A percentile compares a stretch with the other conserved stretches of the same genome.
Evolutionary conservation across 2,113 vertebrate genomes (phyloP).

Genomic region (Alosa alosa): DNA sequence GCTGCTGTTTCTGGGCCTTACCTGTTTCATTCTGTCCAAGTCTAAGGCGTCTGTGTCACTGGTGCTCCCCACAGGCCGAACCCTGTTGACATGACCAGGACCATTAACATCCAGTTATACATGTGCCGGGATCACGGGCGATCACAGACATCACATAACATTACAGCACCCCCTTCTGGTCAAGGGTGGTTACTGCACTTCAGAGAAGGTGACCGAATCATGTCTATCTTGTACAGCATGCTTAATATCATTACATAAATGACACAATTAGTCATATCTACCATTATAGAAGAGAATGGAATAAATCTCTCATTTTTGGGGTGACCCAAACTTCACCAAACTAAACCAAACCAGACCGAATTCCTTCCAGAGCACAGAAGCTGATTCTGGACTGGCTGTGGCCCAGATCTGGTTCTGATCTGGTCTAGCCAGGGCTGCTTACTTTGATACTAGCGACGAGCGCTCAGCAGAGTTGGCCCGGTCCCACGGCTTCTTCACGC

Average conservation of each 20-base stretch:
- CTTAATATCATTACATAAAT: neutral
- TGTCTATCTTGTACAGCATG: neutral
- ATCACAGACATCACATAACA: neutral
- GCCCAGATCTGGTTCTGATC: neutral
- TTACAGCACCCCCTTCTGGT: neutral
- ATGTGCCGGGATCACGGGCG: too few relatives aligned
- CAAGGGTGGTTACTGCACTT: neutral
- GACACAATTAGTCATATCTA: neutral
- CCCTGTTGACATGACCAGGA: slow-evolving; percentile 65
- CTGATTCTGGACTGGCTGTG: too few relatives aligned
- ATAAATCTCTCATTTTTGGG: neutral
- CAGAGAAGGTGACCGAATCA: neutral
- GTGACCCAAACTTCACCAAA: too few relatives aligned
- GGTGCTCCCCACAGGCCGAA: slow-evolving; percentile 83
- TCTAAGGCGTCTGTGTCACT: slow-evolving; percentile 89
- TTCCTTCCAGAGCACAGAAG: too few relatives aligned
- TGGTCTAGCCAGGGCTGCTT: slow-evolving; percentile 50
- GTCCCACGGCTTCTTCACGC: slow-evolving; percentile 94
- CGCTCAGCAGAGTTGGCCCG: slow-evolving; percentile 95
- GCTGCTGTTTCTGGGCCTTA: slow-evolving; percentile 53
- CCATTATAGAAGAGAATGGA: neutral
- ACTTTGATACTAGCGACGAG: slow-evolving; percentile 87
- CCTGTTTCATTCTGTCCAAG: slow-evolving; percentile 97
- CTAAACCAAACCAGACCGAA: too few relatives aligned
- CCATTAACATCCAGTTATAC: neutral